Conservation (phyloP, 1,140 invertebrate species). For the Euwallacea fornicatus region DNA sequence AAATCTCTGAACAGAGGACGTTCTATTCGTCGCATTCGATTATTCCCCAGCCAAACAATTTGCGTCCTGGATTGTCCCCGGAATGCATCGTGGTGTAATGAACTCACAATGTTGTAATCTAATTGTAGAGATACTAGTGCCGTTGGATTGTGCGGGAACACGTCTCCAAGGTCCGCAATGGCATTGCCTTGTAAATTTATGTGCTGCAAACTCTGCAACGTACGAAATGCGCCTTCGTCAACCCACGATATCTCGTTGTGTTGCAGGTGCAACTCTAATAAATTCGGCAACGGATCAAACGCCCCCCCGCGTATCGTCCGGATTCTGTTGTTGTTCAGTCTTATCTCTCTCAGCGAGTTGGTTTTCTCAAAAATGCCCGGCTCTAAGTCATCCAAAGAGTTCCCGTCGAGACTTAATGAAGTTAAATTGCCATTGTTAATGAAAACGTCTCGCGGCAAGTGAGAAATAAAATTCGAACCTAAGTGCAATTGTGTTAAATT, state of each 20-base stretch:
- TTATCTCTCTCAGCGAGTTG: slow-evolving; percentile 75
- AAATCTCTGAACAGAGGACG: slow-evolving; percentile 75
- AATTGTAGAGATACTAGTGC: slow-evolving; percentile 84
- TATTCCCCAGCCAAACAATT: slow-evolving; percentile 85
- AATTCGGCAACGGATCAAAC: slow-evolving; percentile 75
- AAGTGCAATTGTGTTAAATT: slow-evolving; percentile 82
- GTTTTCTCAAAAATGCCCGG: slow-evolving; percentile 77
- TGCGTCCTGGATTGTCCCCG: slow-evolving; percentile 76
- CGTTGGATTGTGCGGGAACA: slow-evolving; percentile 73
- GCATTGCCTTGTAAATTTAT: slow-evolving; percentile 85
- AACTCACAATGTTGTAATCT: slow-evolving; percentile 76
- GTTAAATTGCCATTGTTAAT: slow-evolving; percentile 72
- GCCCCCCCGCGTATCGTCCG: slow-evolving; percentile 73
- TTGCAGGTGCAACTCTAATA: slow-evolving; percentile 84
- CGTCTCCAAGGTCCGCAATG: slow-evolving; percentile 74
- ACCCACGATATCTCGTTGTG: slow-evolving; percentile 82
- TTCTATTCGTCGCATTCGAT: slow-evolving; percentile 73
- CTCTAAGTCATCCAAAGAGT: slow-evolving; percentile 79
- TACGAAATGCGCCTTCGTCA: slow-evolving; percentile 80
- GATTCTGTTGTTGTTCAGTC: slow-evolving; percentile 84
- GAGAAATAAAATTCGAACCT: slow-evolving; percentile 82
- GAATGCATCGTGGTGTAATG: slow-evolving; percentile 77
- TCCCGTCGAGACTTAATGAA: slow-evolving; percentile 87
- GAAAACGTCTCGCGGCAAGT: slow-evolving; percentile 74
- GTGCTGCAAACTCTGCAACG: slow-evolving; percentile 80